Base-by-base conservation (phyloP, 2,113 vertebrate species). In the Echinops telfairi region DNA sequence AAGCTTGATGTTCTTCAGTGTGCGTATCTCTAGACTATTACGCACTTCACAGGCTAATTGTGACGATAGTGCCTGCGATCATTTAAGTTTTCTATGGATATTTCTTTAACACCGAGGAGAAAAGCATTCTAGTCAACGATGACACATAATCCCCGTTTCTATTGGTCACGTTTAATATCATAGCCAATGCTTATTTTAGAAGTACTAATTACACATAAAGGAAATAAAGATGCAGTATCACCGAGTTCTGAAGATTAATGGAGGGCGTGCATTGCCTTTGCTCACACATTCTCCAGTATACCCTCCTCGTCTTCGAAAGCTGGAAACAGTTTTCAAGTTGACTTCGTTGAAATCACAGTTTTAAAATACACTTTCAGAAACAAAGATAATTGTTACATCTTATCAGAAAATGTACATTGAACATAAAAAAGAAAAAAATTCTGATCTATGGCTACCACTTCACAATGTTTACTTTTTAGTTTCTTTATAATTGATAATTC, bases 301-400 rank as follows among this genome's bases (percentile, higher is more conserved):
- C 60, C 25, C 2, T 53, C 8, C 6, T 90, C 15, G 66, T 83
- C 78, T 85, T 81, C 57, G 40, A 0, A 88, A 79, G 33, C 58
- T 93, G 43, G 20, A 73, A 88, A 15, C 60, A 58, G 3, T 88
- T 71, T 53, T 53, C 47, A 53, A 53, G 47, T 62, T 19, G 60
- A 62, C 17, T 3, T 20, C 15, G 29, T 40, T 20, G 1, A 47
- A 47, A 47, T 6, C 47, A 2, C 83, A 80, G 17, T 62, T 82
- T 93, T 53, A 91, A 70, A 80, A 75, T 83, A 6, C 4, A 47
- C 6, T 91, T 92, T 86, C 58, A 76, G 62, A 58, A 90, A 82
- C 2, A 90, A 81, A 93, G 66, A 53, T 94, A 82, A 81, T 77
- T 60, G 31, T 78, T 22, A 93, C 29, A 47, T 53, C 57, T 92